Evolutionary conservation across 2,797 vertebrate genomes (phyloP).

Genomic region (Meriones psammophilus): DNA sequence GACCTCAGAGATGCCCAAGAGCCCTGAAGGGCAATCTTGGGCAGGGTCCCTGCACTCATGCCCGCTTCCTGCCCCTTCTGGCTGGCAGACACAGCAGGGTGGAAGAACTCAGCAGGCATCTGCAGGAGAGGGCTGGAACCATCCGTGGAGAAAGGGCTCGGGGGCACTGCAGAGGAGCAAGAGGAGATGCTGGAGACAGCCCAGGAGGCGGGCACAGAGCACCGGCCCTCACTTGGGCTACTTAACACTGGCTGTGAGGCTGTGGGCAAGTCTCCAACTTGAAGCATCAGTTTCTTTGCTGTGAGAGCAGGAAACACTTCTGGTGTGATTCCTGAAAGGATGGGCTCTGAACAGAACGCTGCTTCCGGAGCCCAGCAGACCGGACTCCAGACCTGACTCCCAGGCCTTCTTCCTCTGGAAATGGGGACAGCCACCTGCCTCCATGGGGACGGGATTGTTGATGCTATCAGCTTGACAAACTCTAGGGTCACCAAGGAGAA

Average conservation of each 20-base stretch:
- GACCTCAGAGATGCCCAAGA: constrained; percentile 96
- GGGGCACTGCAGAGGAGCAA: constrained; percentile 75
- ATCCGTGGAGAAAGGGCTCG: constrained; percentile 84
- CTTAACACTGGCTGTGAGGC: background rate
- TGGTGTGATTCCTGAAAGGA: background rate
- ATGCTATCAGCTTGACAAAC: background rate
- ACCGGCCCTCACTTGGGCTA: background rate
- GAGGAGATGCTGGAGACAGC: background rate
- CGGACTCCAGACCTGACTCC: background rate
- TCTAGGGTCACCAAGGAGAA: background rate
- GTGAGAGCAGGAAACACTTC: background rate
- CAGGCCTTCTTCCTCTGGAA: background rate
- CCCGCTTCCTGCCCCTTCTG: constrained; percentile 90
- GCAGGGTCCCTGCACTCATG: constrained; percentile 87
- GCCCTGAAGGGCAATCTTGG: constrained; percentile 93
- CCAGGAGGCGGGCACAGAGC: background rate
- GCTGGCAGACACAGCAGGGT: constrained; percentile 91
- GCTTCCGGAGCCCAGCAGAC: background rate
- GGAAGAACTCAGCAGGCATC: constrained; percentile 95
- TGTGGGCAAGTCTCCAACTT: background rate
- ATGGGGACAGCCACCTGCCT: background rate
- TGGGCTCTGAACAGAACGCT: background rate
- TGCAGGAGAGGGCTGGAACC: constrained; percentile 90
- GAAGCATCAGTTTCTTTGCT: background rate
- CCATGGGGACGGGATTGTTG: background rate